A percentile compares a stretch with the other conserved stretches of the same genome.
Evolutionary conservation across 2,797 vertebrate species (phyloP).

Genomic region (Gymnodraco acuticeps): DNA sequence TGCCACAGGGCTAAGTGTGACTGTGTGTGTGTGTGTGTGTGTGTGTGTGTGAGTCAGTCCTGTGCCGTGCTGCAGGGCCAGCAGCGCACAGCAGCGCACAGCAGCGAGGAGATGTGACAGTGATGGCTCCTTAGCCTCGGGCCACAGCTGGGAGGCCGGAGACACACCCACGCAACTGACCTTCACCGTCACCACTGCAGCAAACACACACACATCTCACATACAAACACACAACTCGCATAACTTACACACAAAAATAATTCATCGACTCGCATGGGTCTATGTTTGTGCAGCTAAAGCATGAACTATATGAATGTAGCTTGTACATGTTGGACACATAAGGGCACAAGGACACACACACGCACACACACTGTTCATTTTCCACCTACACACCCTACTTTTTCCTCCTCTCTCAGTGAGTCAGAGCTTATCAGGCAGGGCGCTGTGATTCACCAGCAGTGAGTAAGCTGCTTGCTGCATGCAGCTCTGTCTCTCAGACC

Average conservation of each 20-base stretch:
- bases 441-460: conserved; percentile 76
- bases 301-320: conserved; percentile 13
- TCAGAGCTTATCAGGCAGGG: conserved; percentile 77
- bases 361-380: conserved; percentile 26
- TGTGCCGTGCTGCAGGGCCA: conserved; percentile 62
- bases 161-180: conserved; percentile 84
- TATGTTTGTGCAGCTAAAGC: conserved; percentile 15
- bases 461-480: conserved; percentile 76
- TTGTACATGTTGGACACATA: conserved; percentile 46
- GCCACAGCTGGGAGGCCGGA: conserved; percentile 81
- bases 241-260: conserved; percentile 18
- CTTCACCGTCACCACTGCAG: conserved; percentile 80
- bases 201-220: conserved; percentile 30
- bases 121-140: conserved; percentile 82
- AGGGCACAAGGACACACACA: neutral
- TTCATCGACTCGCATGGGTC: conserved; percentile 8
- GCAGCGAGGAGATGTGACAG: conserved; percentile 82
- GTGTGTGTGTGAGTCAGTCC: conserved; percentile 56
- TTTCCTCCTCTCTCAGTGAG: conserved; percentile 64
- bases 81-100: conserved; percentile 65
- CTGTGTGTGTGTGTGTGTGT: conserved; percentile 25
- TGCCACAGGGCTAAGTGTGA: neutral
- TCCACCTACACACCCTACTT: conserved; percentile 56
- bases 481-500: conserved; percentile 67
- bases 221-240: conserved; percentile 36